Evolutionary conservation across 2,113 vertebrate species (phyloP).

Genomic region (Strix uralensis): DNA sequence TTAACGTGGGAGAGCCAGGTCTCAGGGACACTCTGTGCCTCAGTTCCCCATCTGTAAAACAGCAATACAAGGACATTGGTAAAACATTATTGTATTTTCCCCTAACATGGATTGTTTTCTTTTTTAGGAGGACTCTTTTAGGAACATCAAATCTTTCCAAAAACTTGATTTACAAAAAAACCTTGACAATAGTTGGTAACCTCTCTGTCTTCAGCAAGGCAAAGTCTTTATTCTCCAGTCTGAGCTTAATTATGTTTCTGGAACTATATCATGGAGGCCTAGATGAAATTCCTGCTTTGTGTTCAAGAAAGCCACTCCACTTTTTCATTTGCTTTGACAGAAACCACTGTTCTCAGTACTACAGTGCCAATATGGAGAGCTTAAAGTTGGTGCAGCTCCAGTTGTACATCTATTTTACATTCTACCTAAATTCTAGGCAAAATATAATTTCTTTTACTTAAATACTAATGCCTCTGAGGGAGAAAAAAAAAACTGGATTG

Average conservation of each 20-base stretch:
- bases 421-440: background rate
- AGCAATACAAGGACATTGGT: background rate
- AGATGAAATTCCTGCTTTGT: background rate
- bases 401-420: background rate
- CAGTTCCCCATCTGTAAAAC: background rate
- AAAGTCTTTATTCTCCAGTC: background rate
- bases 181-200: background rate
- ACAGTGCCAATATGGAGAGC: background rate
- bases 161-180: background rate
- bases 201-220: background rate
- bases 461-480: background rate
- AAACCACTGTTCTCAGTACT: background rate
- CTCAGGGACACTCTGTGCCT: background rate
- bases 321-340: conserved; percentile 10
- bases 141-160: background rate
- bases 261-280: background rate
- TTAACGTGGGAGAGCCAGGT: background rate
- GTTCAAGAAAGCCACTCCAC: background rate
- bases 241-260: background rate
- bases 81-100: background rate
- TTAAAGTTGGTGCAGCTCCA: background rate
- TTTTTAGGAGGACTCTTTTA: background rate
- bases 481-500: background rate
- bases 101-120: accelerated
- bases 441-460: background rate